Conservation (phyloP, 2,797 vertebrate species). For the Ctenosaura bakeri region DNA sequence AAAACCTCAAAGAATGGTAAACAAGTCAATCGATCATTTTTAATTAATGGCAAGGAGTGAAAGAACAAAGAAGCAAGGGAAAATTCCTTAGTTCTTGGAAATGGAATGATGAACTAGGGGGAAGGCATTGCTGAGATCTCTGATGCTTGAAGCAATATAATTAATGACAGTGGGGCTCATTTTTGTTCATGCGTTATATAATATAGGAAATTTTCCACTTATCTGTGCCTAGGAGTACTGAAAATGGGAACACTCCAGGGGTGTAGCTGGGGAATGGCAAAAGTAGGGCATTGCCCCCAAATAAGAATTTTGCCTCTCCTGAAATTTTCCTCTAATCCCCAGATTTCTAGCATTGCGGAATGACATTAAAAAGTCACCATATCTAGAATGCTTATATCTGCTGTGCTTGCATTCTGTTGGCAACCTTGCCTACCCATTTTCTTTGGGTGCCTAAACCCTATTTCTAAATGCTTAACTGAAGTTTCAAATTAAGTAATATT, state of each 20-base stretch:
- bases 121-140: background rate
- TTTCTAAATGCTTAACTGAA: too few species aligned
- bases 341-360: too few species aligned
- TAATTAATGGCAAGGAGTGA: conserved; percentile 3
- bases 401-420: too few species aligned
- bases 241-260: background rate
- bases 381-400: too few species aligned
- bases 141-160: background rate
- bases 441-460: too few species aligned
- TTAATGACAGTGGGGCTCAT: background rate
- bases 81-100: conserved; percentile 13
- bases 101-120: conserved; percentile 1
- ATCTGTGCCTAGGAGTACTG: background rate
- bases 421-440: too few species aligned
- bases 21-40: background rate
- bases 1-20: conserved; percentile 24
- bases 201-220: background rate
- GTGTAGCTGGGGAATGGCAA: too few species aligned
- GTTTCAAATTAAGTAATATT: too few species aligned
- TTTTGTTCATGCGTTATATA: background rate
- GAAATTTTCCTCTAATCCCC: too few species aligned
- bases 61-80: conserved; percentile 11
- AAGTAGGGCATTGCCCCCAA: too few species aligned
- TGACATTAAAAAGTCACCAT: too few species aligned
- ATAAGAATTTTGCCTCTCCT: too few species aligned